Evolutionary conservation across 1,140 invertebrate species (phyloP).

Genomic region (Drosophila nannoptera): DNA sequence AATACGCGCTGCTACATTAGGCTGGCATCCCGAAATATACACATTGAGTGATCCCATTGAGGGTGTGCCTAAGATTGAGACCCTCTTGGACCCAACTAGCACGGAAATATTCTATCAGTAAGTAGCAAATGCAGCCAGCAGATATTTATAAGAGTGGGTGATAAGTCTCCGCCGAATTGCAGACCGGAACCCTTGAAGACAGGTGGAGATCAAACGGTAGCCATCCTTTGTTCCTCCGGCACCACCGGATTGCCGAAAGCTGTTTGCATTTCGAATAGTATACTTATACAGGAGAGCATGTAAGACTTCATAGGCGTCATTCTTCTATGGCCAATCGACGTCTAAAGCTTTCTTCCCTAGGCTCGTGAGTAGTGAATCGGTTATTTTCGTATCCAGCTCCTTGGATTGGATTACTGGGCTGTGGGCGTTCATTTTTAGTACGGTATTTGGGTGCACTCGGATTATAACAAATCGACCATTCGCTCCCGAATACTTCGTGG

Average conservation of each 20-base stretch:
- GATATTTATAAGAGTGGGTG: too few species aligned
- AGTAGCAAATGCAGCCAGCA: slow-evolving; percentile 7
- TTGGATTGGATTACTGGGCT: slow-evolving; percentile 74
- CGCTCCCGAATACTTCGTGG: slow-evolving; percentile 52
- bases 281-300: slow-evolving; percentile 55
- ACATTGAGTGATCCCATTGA: slow-evolving; percentile 53
- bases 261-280: slow-evolving; percentile 84
- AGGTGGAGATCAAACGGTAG: slow-evolving; percentile 63
- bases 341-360: slow-evolving; percentile 9
- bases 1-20: slow-evolving; percentile 44
- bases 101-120: slow-evolving; percentile 65
- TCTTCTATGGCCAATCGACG: neutral
- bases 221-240: slow-evolving; percentile 83
- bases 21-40: slow-evolving; percentile 60
- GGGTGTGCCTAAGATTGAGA: slow-evolving; percentile 59
- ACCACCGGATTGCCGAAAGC: slow-evolving; percentile 90
- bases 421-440: slow-evolving; percentile 48
- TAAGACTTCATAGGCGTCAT: slow-evolving; percentile 7
- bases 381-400: slow-evolving; percentile 56
- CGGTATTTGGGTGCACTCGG: slow-evolving; percentile 55
- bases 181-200: slow-evolving; percentile 56
- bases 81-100: slow-evolving; percentile 51
- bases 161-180: neutral
- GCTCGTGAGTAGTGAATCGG: slow-evolving; percentile 51
- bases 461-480: slow-evolving; percentile 62